These are phyloP conservation scores for Phalloptychus januarius DNA, from an alignment of 2,797 vertebrate species.

Conservation along the genomic window DNA sequence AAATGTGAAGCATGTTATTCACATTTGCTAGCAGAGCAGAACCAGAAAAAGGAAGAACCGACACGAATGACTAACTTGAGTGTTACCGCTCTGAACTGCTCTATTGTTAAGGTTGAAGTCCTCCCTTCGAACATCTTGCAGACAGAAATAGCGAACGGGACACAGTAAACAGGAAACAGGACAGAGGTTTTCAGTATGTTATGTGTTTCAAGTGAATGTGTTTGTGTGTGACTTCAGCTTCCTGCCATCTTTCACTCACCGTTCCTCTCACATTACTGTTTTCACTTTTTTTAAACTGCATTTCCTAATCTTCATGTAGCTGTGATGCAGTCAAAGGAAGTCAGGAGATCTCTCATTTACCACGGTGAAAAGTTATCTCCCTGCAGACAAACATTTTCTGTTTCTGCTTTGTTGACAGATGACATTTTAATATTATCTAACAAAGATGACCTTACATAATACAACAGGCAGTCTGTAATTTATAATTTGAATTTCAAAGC, in stretches of 20 bases:
- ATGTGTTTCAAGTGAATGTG: constrained; percentile 22
- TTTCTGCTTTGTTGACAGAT: not conserved
- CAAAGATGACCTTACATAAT: not conserved
- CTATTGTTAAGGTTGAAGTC: constrained; percentile 58
- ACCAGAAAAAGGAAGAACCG: not conserved
- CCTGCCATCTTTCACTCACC: constrained; percentile 35
- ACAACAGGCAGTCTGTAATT: not conserved
- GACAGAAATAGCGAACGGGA: constrained; percentile 62
- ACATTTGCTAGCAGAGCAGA: not conserved
- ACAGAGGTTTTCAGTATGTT: constrained; percentile 44
- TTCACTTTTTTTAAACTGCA: not conserved
- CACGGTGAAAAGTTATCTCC: not conserved
- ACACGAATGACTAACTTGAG: not conserved
- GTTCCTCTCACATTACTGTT: constrained; percentile 11
- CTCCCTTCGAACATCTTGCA: constrained; percentile 35
- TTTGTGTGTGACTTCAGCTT: constrained; percentile 33
- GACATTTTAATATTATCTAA: not conserved
- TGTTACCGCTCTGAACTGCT: constrained; percentile 9
- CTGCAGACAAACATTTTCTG: not conserved
- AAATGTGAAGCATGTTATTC: not conserved
- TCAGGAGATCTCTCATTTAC: not conserved
- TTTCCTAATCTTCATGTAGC: not conserved
- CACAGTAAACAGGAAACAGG: constrained; percentile 82
- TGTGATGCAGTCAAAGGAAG: constrained; percentile 1
- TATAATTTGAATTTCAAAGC: not conserved